Evolutionary conservation across 64 coral and sea anemone genomes (phyloP).

Genomic region (Dendrophyllia cribrosa): DNA sequence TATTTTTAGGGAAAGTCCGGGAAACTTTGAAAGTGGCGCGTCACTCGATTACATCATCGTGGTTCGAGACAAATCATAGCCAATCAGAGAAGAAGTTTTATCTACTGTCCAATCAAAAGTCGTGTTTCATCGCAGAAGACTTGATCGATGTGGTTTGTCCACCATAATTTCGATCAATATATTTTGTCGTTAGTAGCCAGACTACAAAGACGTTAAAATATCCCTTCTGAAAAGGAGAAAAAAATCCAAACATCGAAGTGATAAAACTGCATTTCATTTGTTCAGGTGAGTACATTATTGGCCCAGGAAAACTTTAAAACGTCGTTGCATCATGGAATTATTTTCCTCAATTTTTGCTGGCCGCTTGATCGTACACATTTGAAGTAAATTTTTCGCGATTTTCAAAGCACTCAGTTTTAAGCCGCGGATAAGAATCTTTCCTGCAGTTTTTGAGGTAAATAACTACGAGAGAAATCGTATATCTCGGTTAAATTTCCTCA

Average conservation of each 20-base stretch:
- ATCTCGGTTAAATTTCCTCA: neutral
- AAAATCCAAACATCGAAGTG: neutral
- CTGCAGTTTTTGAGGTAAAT: neutral
- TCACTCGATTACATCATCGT: slow-evolving; percentile 25
- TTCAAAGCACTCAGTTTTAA: neutral
- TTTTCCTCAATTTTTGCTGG: neutral
- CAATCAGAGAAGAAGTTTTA: slow-evolving; percentile 4
- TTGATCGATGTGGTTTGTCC: neutral
- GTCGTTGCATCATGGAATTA: neutral
- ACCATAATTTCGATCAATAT: neutral
- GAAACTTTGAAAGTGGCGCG: slow-evolving; percentile 32
- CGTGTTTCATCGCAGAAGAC: neutral
- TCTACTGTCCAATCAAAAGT: slow-evolving; percentile 8
- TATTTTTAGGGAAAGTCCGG: neutral
- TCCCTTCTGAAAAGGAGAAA: neutral
- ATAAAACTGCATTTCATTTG: neutral
- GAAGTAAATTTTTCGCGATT: neutral
- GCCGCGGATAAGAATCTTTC: neutral
- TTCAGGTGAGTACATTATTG: neutral
- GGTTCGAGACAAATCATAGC: neutral
- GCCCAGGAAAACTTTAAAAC: neutral
- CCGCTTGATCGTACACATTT: neutral
- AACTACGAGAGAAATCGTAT: neutral
- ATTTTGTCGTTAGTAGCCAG: neutral
- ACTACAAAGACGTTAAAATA: neutral